Evolutionary conservation across 2,113 vertebrate species (phyloP).

Genomic region (Aldabrachelys gigantea): DNA sequence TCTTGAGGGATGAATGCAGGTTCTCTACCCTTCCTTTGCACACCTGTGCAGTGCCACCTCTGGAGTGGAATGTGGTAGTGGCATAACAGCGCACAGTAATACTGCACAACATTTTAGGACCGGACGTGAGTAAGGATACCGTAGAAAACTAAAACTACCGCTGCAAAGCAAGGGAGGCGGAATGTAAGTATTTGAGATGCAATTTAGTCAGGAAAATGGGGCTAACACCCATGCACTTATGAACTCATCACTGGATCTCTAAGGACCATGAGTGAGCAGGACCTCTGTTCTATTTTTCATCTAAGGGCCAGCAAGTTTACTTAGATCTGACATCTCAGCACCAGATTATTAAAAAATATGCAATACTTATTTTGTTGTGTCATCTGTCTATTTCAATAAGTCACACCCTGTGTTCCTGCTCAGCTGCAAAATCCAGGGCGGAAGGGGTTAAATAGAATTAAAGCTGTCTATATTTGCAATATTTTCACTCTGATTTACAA

Average conservation of each 20-base stretch:
- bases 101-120: background rate
- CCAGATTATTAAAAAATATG: background rate
- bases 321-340: background rate
- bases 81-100: background rate
- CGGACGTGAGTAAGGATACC: background rate
- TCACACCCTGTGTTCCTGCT: background rate
- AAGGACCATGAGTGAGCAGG: background rate
- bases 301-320: background rate
- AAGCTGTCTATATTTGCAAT: background rate
- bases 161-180: background rate
- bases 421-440: background rate
- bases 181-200: background rate
- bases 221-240: background rate
- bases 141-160: background rate
- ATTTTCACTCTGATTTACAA: background rate
- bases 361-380: background rate
- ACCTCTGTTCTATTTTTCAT: background rate
- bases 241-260: background rate
- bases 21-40: background rate
- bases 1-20: background rate
- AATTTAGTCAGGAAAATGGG: background rate
- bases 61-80: background rate
- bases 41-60: background rate
- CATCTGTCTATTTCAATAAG: background rate
- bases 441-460: background rate